These are phyloP conservation scores for Sanderia malayensis DNA, from an alignment of 30 jellyfish, hydroid and myxozoan genomes.

Conservation along the genomic window DNA sequence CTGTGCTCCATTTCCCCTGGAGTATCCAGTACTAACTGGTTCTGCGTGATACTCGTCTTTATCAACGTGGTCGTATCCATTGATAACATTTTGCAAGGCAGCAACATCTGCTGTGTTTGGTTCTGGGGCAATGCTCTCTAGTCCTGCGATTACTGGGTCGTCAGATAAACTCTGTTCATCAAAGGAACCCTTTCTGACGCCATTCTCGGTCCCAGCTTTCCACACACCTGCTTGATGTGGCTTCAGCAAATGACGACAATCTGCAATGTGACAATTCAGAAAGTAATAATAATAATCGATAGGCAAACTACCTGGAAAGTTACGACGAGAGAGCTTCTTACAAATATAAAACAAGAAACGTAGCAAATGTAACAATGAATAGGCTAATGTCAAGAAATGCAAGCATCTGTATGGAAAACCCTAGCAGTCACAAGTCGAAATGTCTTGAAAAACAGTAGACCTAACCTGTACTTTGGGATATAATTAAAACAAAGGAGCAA, in stretches of 20 bases:
- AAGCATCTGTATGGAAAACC: too few relatives aligned
- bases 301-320: too few relatives aligned
- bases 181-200: not conserved
- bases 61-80: slow-evolving; percentile 19
- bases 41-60: not conserved
- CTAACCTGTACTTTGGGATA: too few relatives aligned
- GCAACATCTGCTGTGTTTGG: slow-evolving; percentile 30
- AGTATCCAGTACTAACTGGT: not conserved
- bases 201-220: not conserved
- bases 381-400: too few relatives aligned
- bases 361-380: too few relatives aligned
- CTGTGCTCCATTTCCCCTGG: not conserved
- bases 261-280: too few relatives aligned
- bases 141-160: slow-evolving; percentile 1
- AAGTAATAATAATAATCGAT: too few relatives aligned
- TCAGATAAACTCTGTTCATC: slow-evolving; percentile 1
- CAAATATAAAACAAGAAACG: too few relatives aligned
- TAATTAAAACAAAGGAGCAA: not conserved
- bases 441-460: too few relatives aligned
- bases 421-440: too few relatives aligned
- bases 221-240: not conserved
- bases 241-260: not conserved
- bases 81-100: slow-evolving; percentile 39
- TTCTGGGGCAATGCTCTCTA: slow-evolving; percentile 9
- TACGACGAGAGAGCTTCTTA: too few relatives aligned